phyloP scores from a whole-genome alignment of 1,140 invertebrate genomes.

The Monochamus saltuarius region DNA sequence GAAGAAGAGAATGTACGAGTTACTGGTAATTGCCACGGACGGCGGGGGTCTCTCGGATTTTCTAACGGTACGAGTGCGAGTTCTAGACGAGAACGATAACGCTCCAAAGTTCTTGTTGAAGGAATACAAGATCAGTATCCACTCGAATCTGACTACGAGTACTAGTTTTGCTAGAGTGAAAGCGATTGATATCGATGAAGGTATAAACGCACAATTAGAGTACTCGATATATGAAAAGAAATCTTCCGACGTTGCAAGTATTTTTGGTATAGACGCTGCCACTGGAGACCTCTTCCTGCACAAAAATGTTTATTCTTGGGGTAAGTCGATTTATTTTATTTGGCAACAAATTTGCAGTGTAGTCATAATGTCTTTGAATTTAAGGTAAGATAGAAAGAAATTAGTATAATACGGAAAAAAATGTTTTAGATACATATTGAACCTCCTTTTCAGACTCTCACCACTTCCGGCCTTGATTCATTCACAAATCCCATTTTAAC shows the following conservation, averaged over 20 bases:
- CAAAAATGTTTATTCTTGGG: conserved; percentile 19
- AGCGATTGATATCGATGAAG: conserved; percentile 66
- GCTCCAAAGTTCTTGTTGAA: conserved; percentile 74
- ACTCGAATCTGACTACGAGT: conserved; percentile 39
- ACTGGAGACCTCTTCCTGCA: conserved; percentile 59
- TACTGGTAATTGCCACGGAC: conserved; percentile 84
- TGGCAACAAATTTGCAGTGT: too few species aligned
- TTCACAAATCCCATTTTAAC: too few species aligned
- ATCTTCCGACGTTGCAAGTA: conserved; percentile 57
- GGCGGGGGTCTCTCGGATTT: conserved; percentile 80
- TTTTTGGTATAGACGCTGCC: conserved; percentile 65
- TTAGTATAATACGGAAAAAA: too few species aligned
- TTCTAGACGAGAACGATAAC: conserved; percentile 88
- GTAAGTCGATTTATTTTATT: too few species aligned
- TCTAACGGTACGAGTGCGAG: conserved; percentile 73
- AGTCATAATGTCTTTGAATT: too few species aligned
- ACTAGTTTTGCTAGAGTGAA: conserved; percentile 53
- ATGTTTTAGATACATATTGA: too few species aligned
- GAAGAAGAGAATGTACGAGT: conserved; percentile 68
- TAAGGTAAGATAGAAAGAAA: too few species aligned
- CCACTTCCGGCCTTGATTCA: too few species aligned
- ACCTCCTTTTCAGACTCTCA: too few species aligned
- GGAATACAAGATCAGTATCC: conserved; percentile 77
- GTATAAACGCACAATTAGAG: conserved; percentile 60
- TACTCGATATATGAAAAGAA: conserved; percentile 69